These are phyloP conservation scores for Petrocephalus microphthalmus DNA, from an alignment of 2,113 vertebrate species.

Conservation along the genomic window DNA sequence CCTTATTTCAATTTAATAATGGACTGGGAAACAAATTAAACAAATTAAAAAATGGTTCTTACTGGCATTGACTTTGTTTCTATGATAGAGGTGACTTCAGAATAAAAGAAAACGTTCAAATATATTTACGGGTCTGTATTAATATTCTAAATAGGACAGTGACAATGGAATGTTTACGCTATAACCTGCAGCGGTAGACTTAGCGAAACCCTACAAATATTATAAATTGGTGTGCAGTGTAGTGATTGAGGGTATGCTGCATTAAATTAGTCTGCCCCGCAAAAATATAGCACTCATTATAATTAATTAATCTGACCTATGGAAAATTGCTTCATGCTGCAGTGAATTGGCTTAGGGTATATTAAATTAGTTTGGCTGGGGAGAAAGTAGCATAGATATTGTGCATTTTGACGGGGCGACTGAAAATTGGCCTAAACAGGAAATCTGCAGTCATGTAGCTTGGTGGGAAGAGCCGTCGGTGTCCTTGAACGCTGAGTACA, in stretches of 20 bases:
- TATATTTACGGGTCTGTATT: neutral
- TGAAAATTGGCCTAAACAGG: neutral
- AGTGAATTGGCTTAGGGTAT: slow-evolving; percentile 33
- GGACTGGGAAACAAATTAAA: neutral
- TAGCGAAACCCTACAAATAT: slow-evolving; percentile 20
- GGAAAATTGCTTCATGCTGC: slow-evolving; percentile 7
- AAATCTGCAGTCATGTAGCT: neutral
- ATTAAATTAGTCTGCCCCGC: slow-evolving; percentile 46
- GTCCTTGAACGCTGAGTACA: neutral
- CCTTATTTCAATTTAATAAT: neutral
- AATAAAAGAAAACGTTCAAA: neutral
- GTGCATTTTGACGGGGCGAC: neutral
- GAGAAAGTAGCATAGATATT: neutral
- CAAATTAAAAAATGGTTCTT: neutral
- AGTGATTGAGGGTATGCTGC: slow-evolving; percentile 43
- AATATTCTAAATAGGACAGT: neutral
- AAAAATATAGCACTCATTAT: slow-evolving; percentile 3
- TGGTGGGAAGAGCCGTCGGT: neutral
- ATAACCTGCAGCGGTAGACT: slow-evolving; percentile 10
- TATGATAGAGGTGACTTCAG: neutral
- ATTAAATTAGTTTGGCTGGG: slow-evolving; percentile 46
- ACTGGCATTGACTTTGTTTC: neutral
- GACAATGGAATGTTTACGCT: neutral
- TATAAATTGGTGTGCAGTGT: slow-evolving; percentile 51
- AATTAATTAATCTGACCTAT: slow-evolving; percentile 13